phyloP scores from a whole-genome alignment of 2,113 vertebrate species.

The Cacatua alba region DNA sequence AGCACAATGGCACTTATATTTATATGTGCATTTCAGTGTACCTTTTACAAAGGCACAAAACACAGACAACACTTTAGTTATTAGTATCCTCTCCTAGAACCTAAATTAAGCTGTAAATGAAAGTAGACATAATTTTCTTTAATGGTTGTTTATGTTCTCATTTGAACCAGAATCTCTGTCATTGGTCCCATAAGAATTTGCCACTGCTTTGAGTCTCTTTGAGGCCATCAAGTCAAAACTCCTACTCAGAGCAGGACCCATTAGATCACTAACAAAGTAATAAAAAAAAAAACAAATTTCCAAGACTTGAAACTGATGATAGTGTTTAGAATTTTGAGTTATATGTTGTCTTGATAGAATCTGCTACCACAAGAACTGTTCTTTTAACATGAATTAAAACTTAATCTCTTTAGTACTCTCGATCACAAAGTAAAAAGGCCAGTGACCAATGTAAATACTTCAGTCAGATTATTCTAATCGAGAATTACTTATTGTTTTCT shows the following conservation, averaged over 20 bases:
- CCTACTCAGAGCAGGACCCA: neutral
- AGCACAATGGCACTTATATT: neutral
- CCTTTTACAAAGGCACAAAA: neutral
- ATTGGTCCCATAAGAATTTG: neutral
- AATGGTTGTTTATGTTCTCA: neutral
- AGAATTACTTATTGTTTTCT: conserved; percentile 19
- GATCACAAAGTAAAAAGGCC: conserved; percentile 4
- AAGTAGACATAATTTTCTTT: neutral
- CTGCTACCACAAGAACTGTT: neutral
- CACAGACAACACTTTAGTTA: neutral
- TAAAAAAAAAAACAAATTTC: neutral
- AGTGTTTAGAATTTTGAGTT: neutral
- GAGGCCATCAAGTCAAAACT: neutral
- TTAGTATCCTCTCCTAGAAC: neutral
- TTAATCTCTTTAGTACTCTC: neutral
- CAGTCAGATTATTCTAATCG: conserved; percentile 16
- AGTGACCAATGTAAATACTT: conserved; percentile 13
- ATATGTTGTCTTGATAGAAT: neutral
- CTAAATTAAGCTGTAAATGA: neutral
- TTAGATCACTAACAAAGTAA: neutral
- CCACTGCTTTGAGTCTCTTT: neutral
- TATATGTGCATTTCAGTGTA: neutral
- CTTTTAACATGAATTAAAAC: neutral
- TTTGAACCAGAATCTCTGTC: neutral
- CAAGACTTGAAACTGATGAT: neutral